Conservation (phyloP, 2,113 vertebrate species). For the Rhinopomastus cyanomelas region DNA sequence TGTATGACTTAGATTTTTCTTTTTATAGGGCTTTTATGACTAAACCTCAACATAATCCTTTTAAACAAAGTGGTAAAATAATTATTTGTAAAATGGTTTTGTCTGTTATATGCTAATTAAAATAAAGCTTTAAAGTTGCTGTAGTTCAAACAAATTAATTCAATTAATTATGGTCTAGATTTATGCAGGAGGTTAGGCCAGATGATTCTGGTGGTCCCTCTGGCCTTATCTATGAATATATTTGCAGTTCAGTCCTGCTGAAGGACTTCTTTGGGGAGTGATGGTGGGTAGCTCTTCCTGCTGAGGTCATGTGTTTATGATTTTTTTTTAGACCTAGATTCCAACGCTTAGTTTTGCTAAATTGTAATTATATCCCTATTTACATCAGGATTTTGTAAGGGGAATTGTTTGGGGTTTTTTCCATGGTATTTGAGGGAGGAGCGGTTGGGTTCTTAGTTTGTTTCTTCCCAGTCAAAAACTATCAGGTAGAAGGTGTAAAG, state of each 20-base stretch:
- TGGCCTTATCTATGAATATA: background rate
- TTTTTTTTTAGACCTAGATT: background rate
- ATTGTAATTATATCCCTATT: background rate
- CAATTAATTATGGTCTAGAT: background rate
- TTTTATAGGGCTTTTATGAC: background rate
- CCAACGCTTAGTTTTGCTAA: background rate
- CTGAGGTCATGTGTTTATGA: background rate
- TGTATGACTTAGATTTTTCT: background rate
- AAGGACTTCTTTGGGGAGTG: background rate
- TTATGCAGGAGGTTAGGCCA: background rate
- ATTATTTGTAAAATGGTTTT: background rate
- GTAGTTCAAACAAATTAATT: constrained; percentile 5
- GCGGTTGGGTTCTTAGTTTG: background rate
- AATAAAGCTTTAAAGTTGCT: constrained; percentile 19
- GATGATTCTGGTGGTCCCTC: background rate
- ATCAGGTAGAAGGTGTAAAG: background rate
- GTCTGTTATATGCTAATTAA: constrained; percentile 6
- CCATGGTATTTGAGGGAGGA: background rate
- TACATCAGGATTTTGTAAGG: background rate
- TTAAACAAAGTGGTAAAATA: background rate
- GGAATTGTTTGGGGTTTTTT: background rate
- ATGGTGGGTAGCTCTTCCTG: background rate
- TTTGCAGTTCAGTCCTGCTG: background rate
- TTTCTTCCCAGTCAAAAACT: background rate
- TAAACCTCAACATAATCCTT: background rate